Evolutionary conservation across 1,140 invertebrate genomes (phyloP), one percentile per base, ranked within the genome.

Genomic region (Zaprionus gabonicus): DNA sequence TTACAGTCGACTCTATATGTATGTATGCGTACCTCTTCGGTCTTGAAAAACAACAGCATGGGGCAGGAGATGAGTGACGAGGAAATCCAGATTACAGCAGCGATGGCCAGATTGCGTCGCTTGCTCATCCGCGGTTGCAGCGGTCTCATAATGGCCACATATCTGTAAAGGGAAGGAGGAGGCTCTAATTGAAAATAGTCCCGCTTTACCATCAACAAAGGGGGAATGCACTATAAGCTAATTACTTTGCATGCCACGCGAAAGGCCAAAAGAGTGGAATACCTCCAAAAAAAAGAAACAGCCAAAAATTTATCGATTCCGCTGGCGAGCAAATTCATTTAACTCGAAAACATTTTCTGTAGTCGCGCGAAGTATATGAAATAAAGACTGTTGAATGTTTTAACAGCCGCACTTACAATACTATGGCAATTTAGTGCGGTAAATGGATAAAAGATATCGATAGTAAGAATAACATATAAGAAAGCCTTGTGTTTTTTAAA

Each of bases 121-220:
- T 95, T 95, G 4, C 97, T 97, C 94, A 98, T 96, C 55, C 97
- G 94, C 5, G 96, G 97, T 75, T 96, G 94, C 71, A 99, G 93
- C 0, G 98, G 98, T 91, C 97, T 96, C 94, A 99, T 97, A 78
- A 99, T 98, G 28, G 98, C 98, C 93, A 97, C 96, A 91, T 98
- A 98, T 82, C 98, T 98, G 94, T 3, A 78, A 82, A 58, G 46
- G 12, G 34, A 15, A 71, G 75, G 31, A 58, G 20, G 34, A 59
- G 34, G 68, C 27, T 27, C 46, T 23, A 13, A 51, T 51, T 51
- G 17, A 51, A 12, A 23, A 58, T 34, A n/a, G 25, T 41, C 3
- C 20, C 15, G 15, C 15, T 9, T 13, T 12, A 20, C 28, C 25
- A 13, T 31, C 46, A 20, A 25, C 25, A 56, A 56, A 56, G 23